Conservation (phyloP, 1,140 invertebrate species). For the Pinna nobilis region DNA sequence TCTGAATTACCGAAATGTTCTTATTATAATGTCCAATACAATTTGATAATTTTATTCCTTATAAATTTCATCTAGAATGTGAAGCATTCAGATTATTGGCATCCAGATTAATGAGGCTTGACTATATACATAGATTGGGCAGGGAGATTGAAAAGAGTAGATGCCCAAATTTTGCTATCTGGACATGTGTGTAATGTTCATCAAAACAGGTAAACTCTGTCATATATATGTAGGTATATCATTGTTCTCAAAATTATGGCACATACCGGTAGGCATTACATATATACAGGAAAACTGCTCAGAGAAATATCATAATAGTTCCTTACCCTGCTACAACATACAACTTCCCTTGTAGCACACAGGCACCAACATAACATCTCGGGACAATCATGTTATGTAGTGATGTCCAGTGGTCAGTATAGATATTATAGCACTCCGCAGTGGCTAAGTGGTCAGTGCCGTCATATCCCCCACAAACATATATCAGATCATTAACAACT, state of each 20-base stretch:
- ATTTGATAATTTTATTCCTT: too few species aligned
- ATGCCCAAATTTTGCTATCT: not conserved
- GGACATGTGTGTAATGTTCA: not conserved
- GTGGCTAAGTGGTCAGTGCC: conserved; percentile 66
- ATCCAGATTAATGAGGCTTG: too few species aligned
- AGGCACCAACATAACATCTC: conserved; percentile 72
- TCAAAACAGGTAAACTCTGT: not conserved
- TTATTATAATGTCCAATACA: too few species aligned
- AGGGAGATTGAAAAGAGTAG: too few species aligned
- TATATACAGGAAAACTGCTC: not conserved
- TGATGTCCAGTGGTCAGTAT: conserved; percentile 63
- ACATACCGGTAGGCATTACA: not conserved
- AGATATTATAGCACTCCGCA: conserved; percentile 66
- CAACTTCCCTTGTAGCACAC: conserved; percentile 68
- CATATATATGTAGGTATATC: too few species aligned
- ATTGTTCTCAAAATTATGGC: too few species aligned
- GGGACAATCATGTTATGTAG: conserved; percentile 66
- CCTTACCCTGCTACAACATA: conserved; percentile 71
- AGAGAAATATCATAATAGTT: not conserved
- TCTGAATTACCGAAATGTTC: too few species aligned
- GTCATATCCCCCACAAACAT: conserved; percentile 72
- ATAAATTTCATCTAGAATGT: too few species aligned
- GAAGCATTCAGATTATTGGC: too few species aligned
- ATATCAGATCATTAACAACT: conserved; percentile 68
- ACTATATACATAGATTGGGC: too few species aligned